Percentiles rank a stretch among this genome's conserved stretches.
Evolutionary conservation across 2,888 invertebrate genomes (phyloP).

Genomic region (Latrodectus hesperus): DNA sequence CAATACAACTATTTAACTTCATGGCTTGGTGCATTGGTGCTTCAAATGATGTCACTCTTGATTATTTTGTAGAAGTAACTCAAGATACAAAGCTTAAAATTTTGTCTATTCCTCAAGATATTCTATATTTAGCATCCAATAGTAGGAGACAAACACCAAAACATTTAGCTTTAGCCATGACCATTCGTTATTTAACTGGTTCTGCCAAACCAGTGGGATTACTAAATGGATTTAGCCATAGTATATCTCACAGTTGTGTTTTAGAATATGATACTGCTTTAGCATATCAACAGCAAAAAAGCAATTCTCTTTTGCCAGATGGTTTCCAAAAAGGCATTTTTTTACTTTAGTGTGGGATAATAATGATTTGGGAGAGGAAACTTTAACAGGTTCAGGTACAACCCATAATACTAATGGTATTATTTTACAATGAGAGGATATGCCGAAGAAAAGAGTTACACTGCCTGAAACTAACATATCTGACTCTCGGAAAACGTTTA

Average conservation of each 20-base stretch:
- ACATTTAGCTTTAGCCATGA: no score
- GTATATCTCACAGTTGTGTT: not conserved
- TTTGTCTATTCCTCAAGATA: no score
- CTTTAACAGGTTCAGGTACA: not conserved
- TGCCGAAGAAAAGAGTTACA: no score
- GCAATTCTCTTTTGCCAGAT: not conserved
- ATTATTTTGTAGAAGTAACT: no score
- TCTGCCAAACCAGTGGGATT: not conserved
- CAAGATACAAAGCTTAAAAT: no score
- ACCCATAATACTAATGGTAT: not conserved
- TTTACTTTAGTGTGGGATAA: constrained; percentile 7
- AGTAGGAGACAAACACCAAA: no score
- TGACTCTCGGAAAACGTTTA: not conserved
- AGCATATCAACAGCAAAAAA: not conserved
- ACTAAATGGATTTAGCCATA: constrained; percentile 17
- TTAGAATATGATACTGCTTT: constrained; percentile 11
- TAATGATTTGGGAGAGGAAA: constrained; percentile 14
- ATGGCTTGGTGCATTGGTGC: constrained; percentile 1
- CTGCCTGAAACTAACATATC: not conserved
- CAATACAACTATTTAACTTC: not conserved
- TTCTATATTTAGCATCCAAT: no score
- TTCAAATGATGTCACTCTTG: not conserved
- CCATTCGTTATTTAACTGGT: no score
- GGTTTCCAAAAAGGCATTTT: not conserved
- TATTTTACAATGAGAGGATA: constrained; percentile 7